A percentile compares a stretch with the other conserved stretches of the same genome.
phyloP scores from a whole-genome alignment of 2,888 invertebrate genomes.

The Aromia moschata region DNA sequence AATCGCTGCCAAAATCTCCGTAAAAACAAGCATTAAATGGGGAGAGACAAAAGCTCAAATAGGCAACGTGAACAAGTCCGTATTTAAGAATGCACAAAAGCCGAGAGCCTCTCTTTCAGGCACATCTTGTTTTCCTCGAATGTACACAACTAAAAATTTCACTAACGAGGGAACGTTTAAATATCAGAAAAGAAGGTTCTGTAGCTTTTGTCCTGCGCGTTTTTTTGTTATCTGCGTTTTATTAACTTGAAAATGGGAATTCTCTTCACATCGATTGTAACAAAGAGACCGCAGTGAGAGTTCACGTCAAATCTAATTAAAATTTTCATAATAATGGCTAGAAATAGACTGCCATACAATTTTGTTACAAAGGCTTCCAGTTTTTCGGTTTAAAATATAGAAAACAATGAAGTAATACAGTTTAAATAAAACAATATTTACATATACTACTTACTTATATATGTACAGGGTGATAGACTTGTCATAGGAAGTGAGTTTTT shows the following conservation, averaged over 20 bases:
- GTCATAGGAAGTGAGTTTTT: too few relatives aligned
- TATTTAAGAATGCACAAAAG: constrained; percentile 22
- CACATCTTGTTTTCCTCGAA: constrained; percentile 9
- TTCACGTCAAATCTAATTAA: too few relatives aligned
- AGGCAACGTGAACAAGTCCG: constrained; percentile 18
- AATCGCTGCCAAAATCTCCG: constrained; percentile 36
- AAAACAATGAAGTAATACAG: too few relatives aligned
- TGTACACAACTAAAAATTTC: constrained; percentile 1
- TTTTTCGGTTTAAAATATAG: too few relatives aligned
- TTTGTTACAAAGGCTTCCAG: too few relatives aligned
- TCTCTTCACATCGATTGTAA: too few relatives aligned
- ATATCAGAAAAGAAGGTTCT: constrained; percentile 4
- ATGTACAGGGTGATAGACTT: too few relatives aligned
- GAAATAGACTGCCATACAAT: too few relatives aligned
- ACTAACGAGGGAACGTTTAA: constrained; percentile 15
- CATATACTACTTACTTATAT: too few relatives aligned
- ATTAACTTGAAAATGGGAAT: not conserved
- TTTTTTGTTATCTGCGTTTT: constrained; percentile 1
- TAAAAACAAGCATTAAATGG: constrained; percentile 28
- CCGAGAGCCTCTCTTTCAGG: constrained; percentile 4
- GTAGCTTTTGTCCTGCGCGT: not conserved
- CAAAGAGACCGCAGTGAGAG: too few relatives aligned
- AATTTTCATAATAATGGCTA: too few relatives aligned
- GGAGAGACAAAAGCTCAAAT: constrained; percentile 21
- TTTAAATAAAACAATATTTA: too few relatives aligned